These are phyloP conservation scores for Ictalurus punctatus DNA, from an alignment of 2,113 vertebrate genomes.

Conservation along the genomic window DNA sequence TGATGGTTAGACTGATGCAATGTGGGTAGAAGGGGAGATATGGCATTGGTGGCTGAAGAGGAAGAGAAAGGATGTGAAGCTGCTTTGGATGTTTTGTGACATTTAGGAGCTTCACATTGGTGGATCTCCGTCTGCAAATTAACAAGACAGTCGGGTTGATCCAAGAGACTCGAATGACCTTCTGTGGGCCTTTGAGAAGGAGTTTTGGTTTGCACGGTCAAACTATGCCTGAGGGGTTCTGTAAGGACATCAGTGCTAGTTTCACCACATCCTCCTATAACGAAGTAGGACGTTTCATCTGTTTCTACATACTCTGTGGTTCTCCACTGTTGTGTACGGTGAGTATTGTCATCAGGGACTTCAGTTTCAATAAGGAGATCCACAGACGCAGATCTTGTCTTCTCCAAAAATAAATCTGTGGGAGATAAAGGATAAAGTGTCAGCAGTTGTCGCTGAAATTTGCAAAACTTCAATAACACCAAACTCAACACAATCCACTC, in stretches of 20 bases:
- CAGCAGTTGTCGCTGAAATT: slow-evolving; percentile 26
- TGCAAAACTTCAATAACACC: slow-evolving; percentile 45
- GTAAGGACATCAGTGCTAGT: slow-evolving; percentile 58
- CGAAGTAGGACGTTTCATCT: slow-evolving; percentile 66
- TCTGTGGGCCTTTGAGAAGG: slow-evolving; percentile 36
- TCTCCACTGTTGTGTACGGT: slow-evolving; percentile 49
- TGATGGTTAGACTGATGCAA: slow-evolving; percentile 59
- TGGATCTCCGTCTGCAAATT: slow-evolving; percentile 32
- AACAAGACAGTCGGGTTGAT: slow-evolving; percentile 19
- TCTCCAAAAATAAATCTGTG: slow-evolving; percentile 65
- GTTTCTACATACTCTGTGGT: slow-evolving; percentile 48
- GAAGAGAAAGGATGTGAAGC: slow-evolving; percentile 61
- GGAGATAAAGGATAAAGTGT: slow-evolving; percentile 52
- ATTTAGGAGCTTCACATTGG: slow-evolving; percentile 52
- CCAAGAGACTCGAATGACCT: slow-evolving; percentile 20
- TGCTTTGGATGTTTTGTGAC: slow-evolving; percentile 62
- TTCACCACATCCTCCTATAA: slow-evolving; percentile 59
- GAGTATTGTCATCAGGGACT: slow-evolving; percentile 44
- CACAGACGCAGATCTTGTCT: slow-evolving; percentile 69
- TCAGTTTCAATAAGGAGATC: slow-evolving; percentile 66
- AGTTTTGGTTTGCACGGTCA: slow-evolving; percentile 47
- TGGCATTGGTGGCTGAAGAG: slow-evolving; percentile 50
- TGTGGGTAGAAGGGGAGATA: slow-evolving; percentile 55
- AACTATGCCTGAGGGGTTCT: slow-evolving; percentile 53
- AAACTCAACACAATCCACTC: slow-evolving; percentile 65